Conservation (phyloP, 2,888 invertebrate species). For the Rhorus exstirpatorius region DNA sequence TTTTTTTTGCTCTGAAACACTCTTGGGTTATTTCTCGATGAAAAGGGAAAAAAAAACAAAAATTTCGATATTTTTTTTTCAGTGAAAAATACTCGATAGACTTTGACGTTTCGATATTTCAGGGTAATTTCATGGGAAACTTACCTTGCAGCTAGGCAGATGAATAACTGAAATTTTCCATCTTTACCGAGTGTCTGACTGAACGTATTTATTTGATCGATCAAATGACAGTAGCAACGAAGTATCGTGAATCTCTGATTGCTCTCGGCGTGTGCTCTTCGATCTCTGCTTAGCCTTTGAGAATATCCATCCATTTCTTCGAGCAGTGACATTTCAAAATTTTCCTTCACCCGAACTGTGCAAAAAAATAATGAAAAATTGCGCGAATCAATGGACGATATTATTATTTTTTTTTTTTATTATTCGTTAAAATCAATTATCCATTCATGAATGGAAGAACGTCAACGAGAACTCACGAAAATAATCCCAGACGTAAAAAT, state of each 20-base stretch:
- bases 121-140: slow-evolving; percentile 53
- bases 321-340: slow-evolving; percentile 91
- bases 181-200: slow-evolving; percentile 97
- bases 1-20: no score
- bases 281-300: slow-evolving; percentile 81
- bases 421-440: no score
- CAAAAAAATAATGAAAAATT: slow-evolving; percentile 8
- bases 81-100: no score
- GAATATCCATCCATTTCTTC: slow-evolving; percentile 88
- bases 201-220: slow-evolving; percentile 95
- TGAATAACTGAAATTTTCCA: slow-evolving; percentile 98
- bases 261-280: slow-evolving; percentile 79
- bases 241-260: slow-evolving; percentile 89
- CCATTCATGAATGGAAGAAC: no score
- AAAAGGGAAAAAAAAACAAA: neutral
- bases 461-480: slow-evolving; percentile 96
- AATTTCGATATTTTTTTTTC: no score
- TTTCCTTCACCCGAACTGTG: slow-evolving; percentile 92
- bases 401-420: no score
- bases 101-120: neutral
- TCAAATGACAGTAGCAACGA: slow-evolving; percentile 95
- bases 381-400: neutral
- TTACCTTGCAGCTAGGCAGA: slow-evolving; percentile 97
- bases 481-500: slow-evolving; percentile 99
- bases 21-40: no score